Evolutionary conservation across 2,113 vertebrate genomes (phyloP), one percentile per base, ranked within the genome.

Genomic region (Malurus elegans): DNA sequence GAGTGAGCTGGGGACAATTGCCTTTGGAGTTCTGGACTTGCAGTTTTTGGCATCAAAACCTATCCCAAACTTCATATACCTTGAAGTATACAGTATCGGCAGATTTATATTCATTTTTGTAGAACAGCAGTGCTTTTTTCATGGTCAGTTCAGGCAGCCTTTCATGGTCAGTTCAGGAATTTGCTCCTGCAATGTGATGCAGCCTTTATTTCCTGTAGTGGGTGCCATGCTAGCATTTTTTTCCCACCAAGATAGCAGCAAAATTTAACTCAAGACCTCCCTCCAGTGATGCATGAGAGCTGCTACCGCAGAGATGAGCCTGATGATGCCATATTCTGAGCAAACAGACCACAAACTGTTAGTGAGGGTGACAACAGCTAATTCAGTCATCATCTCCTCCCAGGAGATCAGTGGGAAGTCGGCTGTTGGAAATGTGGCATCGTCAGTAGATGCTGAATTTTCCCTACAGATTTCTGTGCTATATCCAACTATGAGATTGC

Each of bases 1-100:
- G 56, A 67, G 14, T 0, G 0, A 90, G 20, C 14, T 26, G 31
- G 10, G 8, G 45, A 66, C 47, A 61, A 34, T 9, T 53, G 54
- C 18, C 36, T 61, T 80, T 34, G 45, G 20, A 12, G 18, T 38
- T 82, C 32, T 57, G 32, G 38, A 53, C 45, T 28, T 57, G 14
- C 3, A 82, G 2, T 38, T 50, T 79, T 69, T 73, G 15, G n/a
- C 40, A 70, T 51, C 14, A 73, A 70, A 93, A 36, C 23, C 14
- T 21, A 48, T 19, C 16, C 65, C 26, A 45, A 58, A 60, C 38
- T 58, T 31, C 2, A 1, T 8, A 2, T 18, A 11, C 40, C 31
- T 47, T 40, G 50, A 40, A 34, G 26, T 45, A 54, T 9, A 19
- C 32, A 38, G 38, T 38, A 18, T 24, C 47, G 83, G 36, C 47